Evolutionary conservation across 2,888 invertebrate genomes (phyloP), one percentile per base, ranked within the genome.

Genomic region (Drosophila pegasa): DNA sequence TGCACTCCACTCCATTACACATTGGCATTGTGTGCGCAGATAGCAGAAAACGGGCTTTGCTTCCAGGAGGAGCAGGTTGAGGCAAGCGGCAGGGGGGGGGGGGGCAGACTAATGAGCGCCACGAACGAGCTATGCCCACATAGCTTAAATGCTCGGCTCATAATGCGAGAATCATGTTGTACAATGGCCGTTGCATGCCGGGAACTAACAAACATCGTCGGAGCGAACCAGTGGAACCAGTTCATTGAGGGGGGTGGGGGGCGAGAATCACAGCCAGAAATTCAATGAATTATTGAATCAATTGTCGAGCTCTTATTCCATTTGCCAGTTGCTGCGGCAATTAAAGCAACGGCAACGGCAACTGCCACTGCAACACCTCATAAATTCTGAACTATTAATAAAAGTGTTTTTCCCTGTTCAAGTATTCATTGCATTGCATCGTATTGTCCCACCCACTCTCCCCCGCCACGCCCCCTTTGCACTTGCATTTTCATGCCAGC

Each of bases 1-100:
- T 86, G 73, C 77, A 79, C 58, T 51, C 37, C 64, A 78, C 60
- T 64, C 62, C 58, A 61, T 64, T 76, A 56, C 58, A 62, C 43
- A 61, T 56, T 54, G 71, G 54, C 57, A 71, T 61, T 58, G 65
- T 71, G 60, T 75, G 54, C 69, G 71, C 56, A 51, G 59, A 47
- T 68, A 68, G 52, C 52, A 57, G 38, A 38, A 55, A 59, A 60
- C 70, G 56, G 52, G 56, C 56, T n/a, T n/a, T 57, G n/a, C n/a
- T 12, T n/a, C 33, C 14, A 10, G 20, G 10, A 9, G 12, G 14
- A 8, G 41, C 7, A 20, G 40, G 40, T 5, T 6, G 45, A 27
- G 8, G 8, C 20, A 22, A 7, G 8, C 16, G 22, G 5, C 22
- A 22, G 41, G 25, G 27, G 51, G 22, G 5, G 16, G 16, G 41